phyloP scores from a whole-genome alignment of 2,888 invertebrate species.

The Agrotis exclamationis region DNA sequence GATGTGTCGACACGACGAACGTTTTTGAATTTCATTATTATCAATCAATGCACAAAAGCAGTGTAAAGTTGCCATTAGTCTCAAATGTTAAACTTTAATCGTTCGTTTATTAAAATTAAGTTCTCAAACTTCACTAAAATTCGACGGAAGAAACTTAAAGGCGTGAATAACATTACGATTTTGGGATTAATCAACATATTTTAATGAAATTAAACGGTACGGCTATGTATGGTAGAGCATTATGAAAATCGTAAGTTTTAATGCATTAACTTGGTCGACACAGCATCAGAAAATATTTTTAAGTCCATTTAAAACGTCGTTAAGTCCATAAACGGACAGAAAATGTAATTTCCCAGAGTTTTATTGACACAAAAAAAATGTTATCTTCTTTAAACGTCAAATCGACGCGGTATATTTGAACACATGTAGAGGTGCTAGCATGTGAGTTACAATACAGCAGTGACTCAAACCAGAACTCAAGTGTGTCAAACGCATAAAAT shows the following conservation, averaged over 20 bases:
- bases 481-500: constrained; percentile 77
- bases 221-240: constrained; percentile 39
- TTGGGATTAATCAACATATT: constrained; percentile 67
- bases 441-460: constrained; percentile 60
- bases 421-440: constrained; percentile 35
- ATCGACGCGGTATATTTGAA: constrained; percentile 26
- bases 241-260: constrained; percentile 52
- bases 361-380: constrained; percentile 38
- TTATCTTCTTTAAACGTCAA: constrained; percentile 42
- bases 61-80: constrained; percentile 54
- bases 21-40: constrained; percentile 39
- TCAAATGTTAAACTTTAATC: constrained; percentile 57
- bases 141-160: constrained; percentile 45
- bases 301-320: constrained; percentile 31
- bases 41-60: constrained; percentile 48
- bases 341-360: constrained; percentile 27
- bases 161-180: constrained; percentile 65
- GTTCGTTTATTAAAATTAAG: constrained; percentile 65
- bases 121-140: constrained; percentile 59
- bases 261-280: constrained; percentile 32
- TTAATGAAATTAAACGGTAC: constrained; percentile 60
- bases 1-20: constrained; percentile 18
- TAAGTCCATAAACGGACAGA: constrained; percentile 24
- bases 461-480: constrained; percentile 67
- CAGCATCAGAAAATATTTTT: constrained; percentile 27